These are phyloP conservation scores for Muntiacus reevesi DNA, from an alignment of 2,113 vertebrate genomes.

Conservation along the genomic window DNA sequence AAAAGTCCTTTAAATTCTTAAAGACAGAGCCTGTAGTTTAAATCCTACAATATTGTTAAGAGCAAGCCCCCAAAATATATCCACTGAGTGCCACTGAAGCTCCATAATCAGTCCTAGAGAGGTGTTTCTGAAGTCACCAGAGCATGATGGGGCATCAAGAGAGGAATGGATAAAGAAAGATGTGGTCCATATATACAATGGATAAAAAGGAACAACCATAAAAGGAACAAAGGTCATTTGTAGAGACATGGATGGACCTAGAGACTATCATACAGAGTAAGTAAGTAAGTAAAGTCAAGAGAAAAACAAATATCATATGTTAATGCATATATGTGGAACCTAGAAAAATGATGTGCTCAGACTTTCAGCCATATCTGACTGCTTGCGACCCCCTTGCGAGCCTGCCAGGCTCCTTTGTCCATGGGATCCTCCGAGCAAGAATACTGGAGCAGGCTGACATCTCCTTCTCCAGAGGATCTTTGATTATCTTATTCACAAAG, in stretches of 20 bases:
- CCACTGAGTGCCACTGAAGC: background rate
- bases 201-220: background rate
- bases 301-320: background rate
- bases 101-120: background rate
- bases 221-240: background rate
- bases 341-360: background rate
- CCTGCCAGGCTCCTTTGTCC: background rate
- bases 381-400: background rate
- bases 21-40: background rate
- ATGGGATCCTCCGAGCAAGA: background rate
- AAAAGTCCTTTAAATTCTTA: background rate
- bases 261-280: background rate
- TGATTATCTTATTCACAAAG: background rate
- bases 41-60: background rate
- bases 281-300: background rate
- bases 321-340: background rate
- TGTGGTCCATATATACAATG: background rate
- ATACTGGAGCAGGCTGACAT: background rate
- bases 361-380: no score
- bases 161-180: background rate
- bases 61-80: background rate
- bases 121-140: background rate
- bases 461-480: background rate
- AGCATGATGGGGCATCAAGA: background rate
- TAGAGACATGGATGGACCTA: background rate